These are phyloP conservation scores for Euschistus heros DNA, from an alignment of 1,140 invertebrate genomes.

Conservation along the genomic window DNA sequence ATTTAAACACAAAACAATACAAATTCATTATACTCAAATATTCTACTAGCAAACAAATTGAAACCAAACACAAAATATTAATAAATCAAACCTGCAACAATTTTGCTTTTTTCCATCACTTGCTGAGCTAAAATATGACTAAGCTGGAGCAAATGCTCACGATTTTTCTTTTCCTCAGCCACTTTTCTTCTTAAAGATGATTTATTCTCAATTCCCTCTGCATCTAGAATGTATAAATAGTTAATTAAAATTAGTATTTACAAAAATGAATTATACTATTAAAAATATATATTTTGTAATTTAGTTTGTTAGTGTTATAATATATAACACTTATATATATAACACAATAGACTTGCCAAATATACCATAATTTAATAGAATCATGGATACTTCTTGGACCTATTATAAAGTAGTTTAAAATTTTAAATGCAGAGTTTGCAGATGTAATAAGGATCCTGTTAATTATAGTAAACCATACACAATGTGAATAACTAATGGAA, in stretches of 20 bases:
- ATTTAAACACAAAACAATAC: too few relatives aligned
- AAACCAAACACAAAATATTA: conserved; percentile 11
- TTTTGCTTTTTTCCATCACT: conserved; percentile 87
- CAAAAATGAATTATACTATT: background rate
- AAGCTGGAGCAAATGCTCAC: conserved; percentile 75
- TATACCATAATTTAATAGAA: too few relatives aligned
- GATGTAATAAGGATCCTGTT: too few relatives aligned
- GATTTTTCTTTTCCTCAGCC: conserved; percentile 69
- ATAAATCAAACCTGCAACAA: conserved; percentile 67
- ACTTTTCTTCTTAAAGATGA: conserved; percentile 45
- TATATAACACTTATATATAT: too few relatives aligned
- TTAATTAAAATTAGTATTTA: background rate
- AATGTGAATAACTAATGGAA: background rate
- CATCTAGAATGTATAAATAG: conserved; percentile 32
- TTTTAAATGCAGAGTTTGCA: too few relatives aligned
- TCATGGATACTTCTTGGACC: too few relatives aligned
- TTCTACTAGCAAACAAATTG: background rate
- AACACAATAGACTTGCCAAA: too few relatives aligned
- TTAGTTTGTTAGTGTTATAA: too few relatives aligned
- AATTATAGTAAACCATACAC: too few relatives aligned
- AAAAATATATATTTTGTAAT: background rate
- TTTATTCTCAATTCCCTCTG: conserved; percentile 35
- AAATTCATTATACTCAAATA: too few relatives aligned
- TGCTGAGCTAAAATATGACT: conserved; percentile 87
- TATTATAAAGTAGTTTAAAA: too few relatives aligned